Conservation (phyloP, 1,140 invertebrate genomes). For the Drosophila pachea region DNA sequence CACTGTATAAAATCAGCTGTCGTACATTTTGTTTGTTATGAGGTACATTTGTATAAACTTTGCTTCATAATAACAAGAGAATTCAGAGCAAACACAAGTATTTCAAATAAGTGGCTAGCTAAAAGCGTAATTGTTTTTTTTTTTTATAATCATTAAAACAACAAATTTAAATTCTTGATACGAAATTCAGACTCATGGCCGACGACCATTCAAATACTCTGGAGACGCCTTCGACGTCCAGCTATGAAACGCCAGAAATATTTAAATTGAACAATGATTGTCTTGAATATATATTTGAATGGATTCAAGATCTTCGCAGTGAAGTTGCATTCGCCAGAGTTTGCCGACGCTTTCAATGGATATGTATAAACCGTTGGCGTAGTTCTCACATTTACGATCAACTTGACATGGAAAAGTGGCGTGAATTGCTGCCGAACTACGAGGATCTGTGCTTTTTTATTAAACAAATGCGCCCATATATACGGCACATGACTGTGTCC, state of each 20-base stretch:
- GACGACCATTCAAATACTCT: slow-evolving; percentile 19
- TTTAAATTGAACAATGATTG: slow-evolving; percentile 66
- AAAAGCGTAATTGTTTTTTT: background rate
- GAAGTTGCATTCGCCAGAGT: slow-evolving; percentile 55
- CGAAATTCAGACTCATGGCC: slow-evolving; percentile 25
- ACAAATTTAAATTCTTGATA: too few relatives aligned
- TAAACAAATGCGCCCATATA: slow-evolving; percentile 41
- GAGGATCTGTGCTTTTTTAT: slow-evolving; percentile 66
- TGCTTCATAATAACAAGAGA: slow-evolving; percentile 1
- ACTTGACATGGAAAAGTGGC: slow-evolving; percentile 64
- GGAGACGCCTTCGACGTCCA: background rate
- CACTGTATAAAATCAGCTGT: slow-evolving; percentile 41
- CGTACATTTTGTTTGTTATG: slow-evolving; percentile 45
- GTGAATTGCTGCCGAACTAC: slow-evolving; percentile 51
- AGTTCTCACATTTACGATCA: slow-evolving; percentile 50
- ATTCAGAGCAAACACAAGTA: background rate
- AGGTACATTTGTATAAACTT: slow-evolving; percentile 18
- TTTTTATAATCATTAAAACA: background rate
- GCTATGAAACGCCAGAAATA: slow-evolving; percentile 34
- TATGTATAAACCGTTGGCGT: slow-evolving; percentile 57
- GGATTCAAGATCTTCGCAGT: slow-evolving; percentile 52
- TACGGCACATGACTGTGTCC: slow-evolving; percentile 48
- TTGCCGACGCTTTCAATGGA: slow-evolving; percentile 56
- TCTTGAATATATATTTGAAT: slow-evolving; percentile 58
- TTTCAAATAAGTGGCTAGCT: background rate